Percentiles rank a stretch among this genome's conserved stretches.
Conservation (phyloP, 2,113 vertebrate genomes). For the Myanophis thanlyinensis region DNA sequence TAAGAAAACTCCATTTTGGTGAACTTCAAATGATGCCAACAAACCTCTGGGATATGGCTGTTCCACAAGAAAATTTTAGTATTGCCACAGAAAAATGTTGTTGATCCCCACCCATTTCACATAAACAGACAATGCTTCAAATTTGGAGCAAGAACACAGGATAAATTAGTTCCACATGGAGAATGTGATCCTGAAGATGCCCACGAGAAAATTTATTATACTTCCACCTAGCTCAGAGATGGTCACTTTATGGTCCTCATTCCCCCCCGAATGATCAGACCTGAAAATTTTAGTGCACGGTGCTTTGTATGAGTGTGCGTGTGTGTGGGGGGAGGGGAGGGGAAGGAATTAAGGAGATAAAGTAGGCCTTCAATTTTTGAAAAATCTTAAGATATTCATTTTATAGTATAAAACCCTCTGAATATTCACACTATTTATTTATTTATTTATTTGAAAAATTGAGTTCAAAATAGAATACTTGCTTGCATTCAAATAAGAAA, state of each 20-base stretch:
- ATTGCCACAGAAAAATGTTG: background rate
- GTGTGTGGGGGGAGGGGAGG: too few species aligned
- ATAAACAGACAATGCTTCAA: background rate
- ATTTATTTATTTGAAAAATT: background rate
- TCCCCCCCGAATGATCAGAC: too few species aligned
- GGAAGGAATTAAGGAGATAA: background rate
- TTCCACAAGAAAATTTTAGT: too few species aligned
- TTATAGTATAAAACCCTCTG: background rate
- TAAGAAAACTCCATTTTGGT: background rate
- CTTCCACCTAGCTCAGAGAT: too few species aligned
- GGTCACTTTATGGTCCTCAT: too few species aligned
- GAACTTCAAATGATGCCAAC: background rate
- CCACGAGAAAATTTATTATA: too few species aligned
- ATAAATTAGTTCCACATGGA: too few species aligned
- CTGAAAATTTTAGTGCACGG: too few species aligned
- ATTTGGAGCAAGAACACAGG: too few species aligned
- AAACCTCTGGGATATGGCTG: background rate
- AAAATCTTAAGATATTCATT: background rate
- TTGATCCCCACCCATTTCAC: background rate
- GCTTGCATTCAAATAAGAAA: background rate
- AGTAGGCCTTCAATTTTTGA: background rate
- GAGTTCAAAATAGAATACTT: background rate
- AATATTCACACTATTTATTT: background rate
- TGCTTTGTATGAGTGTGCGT: too few species aligned
- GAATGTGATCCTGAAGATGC: too few species aligned